These are phyloP conservation scores for Perccottus glenii DNA, from an alignment of 2,113 vertebrate genomes.

Conservation along the genomic window DNA sequence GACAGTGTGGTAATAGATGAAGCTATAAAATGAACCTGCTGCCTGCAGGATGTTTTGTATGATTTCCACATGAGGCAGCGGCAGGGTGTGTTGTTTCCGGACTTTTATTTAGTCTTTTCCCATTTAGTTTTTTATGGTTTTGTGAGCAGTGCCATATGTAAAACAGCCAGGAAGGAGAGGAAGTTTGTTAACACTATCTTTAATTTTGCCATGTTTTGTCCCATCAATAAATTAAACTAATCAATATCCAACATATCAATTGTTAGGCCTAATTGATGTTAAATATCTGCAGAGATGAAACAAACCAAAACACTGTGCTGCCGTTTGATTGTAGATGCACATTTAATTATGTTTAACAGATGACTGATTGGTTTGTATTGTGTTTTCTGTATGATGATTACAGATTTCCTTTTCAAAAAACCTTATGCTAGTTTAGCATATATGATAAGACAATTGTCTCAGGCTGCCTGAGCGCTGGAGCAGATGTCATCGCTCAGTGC, in stretches of 20 bases:
- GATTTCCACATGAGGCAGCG: constrained; percentile 98
- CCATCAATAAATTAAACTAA: constrained; percentile 44
- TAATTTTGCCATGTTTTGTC: constrained; percentile 6
- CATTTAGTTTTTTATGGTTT: constrained; percentile 27
- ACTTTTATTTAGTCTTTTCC: constrained; percentile 81
- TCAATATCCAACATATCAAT: constrained; percentile 52
- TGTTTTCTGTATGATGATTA: not conserved
- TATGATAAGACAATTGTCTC: constrained; percentile 55
- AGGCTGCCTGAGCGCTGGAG: constrained; percentile 36
- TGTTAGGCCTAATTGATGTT: constrained; percentile 32
- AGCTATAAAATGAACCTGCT: constrained; percentile 99
- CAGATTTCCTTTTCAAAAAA: constrained; percentile 20
- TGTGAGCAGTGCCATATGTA: constrained; percentile 9
- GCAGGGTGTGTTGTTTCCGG: constrained; percentile 87
- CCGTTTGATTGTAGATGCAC: not conserved
- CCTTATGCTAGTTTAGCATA: constrained; percentile 25
- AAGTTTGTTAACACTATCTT: not conserved
- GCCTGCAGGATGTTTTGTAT: constrained; percentile 97
- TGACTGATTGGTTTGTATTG: not conserved
- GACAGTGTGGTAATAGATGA: constrained; percentile 99
- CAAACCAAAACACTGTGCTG: constrained; percentile 9
- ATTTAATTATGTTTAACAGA: constrained; percentile 3
- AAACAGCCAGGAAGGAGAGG: constrained; percentile 4
- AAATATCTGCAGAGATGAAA: constrained; percentile 22
- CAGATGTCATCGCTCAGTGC: constrained; percentile 63